These are phyloP conservation scores for Cetonia aurata DNA, from an alignment of 2,888 invertebrate species.

Conservation along the genomic window DNA sequence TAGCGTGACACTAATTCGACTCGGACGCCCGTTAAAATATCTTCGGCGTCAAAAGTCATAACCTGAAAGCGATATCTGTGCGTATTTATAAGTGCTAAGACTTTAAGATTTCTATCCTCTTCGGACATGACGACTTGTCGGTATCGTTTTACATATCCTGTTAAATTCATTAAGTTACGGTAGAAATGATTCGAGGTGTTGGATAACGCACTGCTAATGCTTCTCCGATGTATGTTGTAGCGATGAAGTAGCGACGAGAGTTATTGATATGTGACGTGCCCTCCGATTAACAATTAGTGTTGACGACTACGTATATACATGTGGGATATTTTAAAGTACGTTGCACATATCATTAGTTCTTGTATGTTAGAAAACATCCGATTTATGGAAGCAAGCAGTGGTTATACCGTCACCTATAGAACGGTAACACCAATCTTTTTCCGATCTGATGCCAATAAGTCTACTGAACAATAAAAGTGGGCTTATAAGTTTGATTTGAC, in stretches of 20 bases:
- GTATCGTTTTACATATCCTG: slow-evolving; percentile 28
- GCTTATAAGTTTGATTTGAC: too few relatives aligned
- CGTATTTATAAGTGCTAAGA: neutral
- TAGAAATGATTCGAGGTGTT: slow-evolving; percentile 19
- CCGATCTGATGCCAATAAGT: too few relatives aligned
- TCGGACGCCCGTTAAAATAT: slow-evolving; percentile 33
- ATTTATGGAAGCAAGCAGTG: too few relatives aligned
- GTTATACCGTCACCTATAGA: too few relatives aligned
- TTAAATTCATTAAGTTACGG: slow-evolving; percentile 24
- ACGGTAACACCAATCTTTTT: too few relatives aligned
- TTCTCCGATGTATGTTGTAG: neutral
- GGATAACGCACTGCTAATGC: slow-evolving; percentile 15
- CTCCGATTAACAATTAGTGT: slow-evolving; percentile 26
- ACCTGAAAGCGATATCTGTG: slow-evolving; percentile 13
- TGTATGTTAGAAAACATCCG: too few relatives aligned
- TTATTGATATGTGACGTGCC: slow-evolving; percentile 13
- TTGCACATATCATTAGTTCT: too few relatives aligned
- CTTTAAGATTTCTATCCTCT: slow-evolving; percentile 21
- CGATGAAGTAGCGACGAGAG: slow-evolving; percentile 20
- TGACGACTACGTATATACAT: neutral
- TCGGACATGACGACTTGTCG: neutral
- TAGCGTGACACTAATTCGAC: slow-evolving; percentile 32
- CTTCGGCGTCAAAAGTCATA: slow-evolving; percentile 34
- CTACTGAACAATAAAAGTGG: too few relatives aligned
- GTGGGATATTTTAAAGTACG: too few relatives aligned